Evolutionary conservation across 2,113 vertebrate genomes (phyloP), one percentile per base, ranked within the genome.

Genomic region (Ictidomys tridecemlineatus): DNA sequence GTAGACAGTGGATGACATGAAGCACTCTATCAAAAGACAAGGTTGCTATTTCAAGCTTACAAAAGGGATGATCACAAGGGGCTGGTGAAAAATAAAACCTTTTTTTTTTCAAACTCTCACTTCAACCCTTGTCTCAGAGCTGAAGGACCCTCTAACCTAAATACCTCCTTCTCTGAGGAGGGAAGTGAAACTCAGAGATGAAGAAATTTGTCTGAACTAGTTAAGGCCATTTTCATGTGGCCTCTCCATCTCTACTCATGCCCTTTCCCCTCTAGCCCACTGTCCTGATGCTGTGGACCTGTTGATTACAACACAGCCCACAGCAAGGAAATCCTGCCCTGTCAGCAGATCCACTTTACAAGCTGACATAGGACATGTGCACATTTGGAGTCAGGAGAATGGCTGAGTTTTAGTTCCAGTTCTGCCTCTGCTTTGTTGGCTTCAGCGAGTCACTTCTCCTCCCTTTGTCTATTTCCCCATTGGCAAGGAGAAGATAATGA

Each of bases 401-500:
- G 32, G 65, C 94, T 5, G 78, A 85, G 89, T 90, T 96, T 93
- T 88, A 74, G 37, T 97, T 97, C 97, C 93, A 85, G 86, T 95
- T 93, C 90, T 95, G 97, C 84, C 79, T 84, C 76, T 67, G 95
- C 92, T 97, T 92, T 91, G 83, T 91, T 67, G 92, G 91, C 95
- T 85, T 92, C 80, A 82, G 74, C 39, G 2, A 96, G 93, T 96
- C 95, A 77, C 95, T 97, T 95, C 97, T 95, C 80, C 93, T 97
- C 92, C 95, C 94, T 98, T 98, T 98, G 96, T 97, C 93, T 95
- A 12, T 56, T 95, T 95, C 94, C 95, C 93, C 87, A 51, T 96
- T 96, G 91, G 93, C 82, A 87, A 93, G 86, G 91, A 97, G 95
- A 95, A 97, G 96, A 98, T 97, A 98, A 98, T 97, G 96, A 98